phyloP scores from a whole-genome alignment of 2,888 invertebrate species.

The Cerastis leucographa region DNA sequence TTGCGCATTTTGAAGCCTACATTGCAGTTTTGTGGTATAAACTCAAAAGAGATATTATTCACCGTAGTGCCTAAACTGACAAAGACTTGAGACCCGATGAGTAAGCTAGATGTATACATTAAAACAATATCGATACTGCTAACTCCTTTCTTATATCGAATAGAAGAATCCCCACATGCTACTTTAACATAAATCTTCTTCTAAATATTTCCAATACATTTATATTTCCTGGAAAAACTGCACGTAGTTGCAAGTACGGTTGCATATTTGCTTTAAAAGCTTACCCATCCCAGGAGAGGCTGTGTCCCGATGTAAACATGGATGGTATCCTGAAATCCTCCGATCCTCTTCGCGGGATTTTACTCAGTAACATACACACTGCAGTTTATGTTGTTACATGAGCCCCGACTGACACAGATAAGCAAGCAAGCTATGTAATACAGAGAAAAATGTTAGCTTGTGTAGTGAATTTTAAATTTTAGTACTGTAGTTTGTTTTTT shows the following conservation, averaged over 20 bases:
- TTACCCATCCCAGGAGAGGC: conserved; percentile 55
- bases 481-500: conserved; percentile 28
- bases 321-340: conserved; percentile 62
- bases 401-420: conserved; percentile 67
- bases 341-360: conserved; percentile 65
- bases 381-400: conserved; percentile 75
- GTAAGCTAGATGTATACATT: neutral
- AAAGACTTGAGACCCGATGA: neutral
- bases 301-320: conserved; percentile 62
- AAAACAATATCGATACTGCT: neutral
- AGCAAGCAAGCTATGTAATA: conserved; percentile 71
- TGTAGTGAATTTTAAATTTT: conserved; percentile 70
- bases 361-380: conserved; percentile 71
- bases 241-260: conserved; percentile 34
- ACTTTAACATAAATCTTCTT: conserved; percentile 29
- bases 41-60: neutral
- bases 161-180: neutral
- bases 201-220: conserved; percentile 47
- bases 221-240: conserved; percentile 41
- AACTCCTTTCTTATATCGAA: neutral
- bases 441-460: conserved; percentile 66
- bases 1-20: neutral
- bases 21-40: neutral
- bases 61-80: neutral
- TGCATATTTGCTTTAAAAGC: conserved; percentile 63